Evolutionary conservation across 2,888 invertebrate species (phyloP).

Genomic region (Himalopsyche kuldschensis): DNA sequence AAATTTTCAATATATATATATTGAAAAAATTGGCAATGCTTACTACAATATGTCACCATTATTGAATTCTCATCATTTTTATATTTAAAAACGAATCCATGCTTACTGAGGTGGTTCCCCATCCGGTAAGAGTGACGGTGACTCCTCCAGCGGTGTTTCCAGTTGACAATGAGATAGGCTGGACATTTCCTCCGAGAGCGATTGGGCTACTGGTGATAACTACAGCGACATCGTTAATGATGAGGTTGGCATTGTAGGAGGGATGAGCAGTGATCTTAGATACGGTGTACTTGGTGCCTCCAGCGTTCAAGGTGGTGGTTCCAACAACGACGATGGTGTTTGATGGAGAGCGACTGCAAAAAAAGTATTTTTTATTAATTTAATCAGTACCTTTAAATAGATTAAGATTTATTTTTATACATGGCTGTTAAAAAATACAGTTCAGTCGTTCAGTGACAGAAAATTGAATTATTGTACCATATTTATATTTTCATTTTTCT

Average conservation of each 20-base stretch:
- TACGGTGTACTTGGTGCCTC: conserved; percentile 51
- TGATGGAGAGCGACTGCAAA: not conserved
- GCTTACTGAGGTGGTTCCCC: conserved; percentile 55
- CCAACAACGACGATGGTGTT: conserved; percentile 14
- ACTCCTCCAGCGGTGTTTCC: conserved; percentile 46
- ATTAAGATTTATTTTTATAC: no score
- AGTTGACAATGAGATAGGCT: conserved; percentile 48
- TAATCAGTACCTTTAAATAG: no score
- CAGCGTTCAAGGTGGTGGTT: conserved; percentile 40
- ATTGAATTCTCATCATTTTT: no score
- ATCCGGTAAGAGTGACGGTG: conserved; percentile 51
- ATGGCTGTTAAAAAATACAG: no score
- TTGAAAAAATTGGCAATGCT: no score
- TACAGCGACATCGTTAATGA: conserved; percentile 55
- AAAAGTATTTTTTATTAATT: not conserved
- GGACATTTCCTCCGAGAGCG: conserved; percentile 46
- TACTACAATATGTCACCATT: no score
- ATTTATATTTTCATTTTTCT: no score
- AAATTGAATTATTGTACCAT: no score
- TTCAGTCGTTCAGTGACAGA: no score
- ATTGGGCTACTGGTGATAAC: conserved; percentile 48
- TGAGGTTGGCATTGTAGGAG: conserved; percentile 47
- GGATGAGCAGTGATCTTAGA: conserved; percentile 51
- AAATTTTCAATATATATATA: no score
- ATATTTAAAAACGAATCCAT: conserved; percentile 9